Evolutionary conservation across 2,888 invertebrate genomes (phyloP), one percentile per base, ranked within the genome.

Genomic region (Polyommatus iphigenia): DNA sequence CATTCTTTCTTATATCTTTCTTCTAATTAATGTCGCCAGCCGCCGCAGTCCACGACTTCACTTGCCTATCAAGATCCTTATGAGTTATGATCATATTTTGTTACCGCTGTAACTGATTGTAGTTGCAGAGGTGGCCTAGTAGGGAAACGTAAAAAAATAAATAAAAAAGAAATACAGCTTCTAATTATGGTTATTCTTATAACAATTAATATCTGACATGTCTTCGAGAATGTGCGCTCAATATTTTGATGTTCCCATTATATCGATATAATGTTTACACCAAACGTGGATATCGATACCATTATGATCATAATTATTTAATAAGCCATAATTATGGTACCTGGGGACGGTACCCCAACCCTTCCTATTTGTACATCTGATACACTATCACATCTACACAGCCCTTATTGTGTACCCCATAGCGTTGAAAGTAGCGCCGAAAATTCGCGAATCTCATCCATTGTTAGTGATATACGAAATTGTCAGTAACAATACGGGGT

Each of bases 401-500:
- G 10, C 54, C 75, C 8, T 54, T 75, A 54, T 75, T 73, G 8
- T 20, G 6, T 1, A 46, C 8, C 10, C 46, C 18, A 18, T 41
- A 73, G 1, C 2, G 73, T 73, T 4, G 41, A 41, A 18, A 75
- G 41, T 75, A 7, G 24, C 50, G 29, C 6, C 7, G 18, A 75
- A 54, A 29, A 46, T 50, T 20, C 20, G 41, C 50, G 54, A 24
- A 29, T 75, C 24, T 50, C 3, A 15, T 75, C 20, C 7, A 75
- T 75, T 72, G 72, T 72, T 72, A 36, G 83, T 89, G 89, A 89
- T 85, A 85, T 86, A 83, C 83, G 85, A 85, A 85, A 85, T 84
- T 84, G 86, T 85, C 87, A 89, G 91, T 85, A 86, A 89, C 89
- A 88, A 89, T 85, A 81, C 84, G 82, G 85, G 82, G 77, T 80